Percentiles rank a stretch among this genome's conserved stretches.
These are phyloP conservation scores for Helicorthomorpha holstii DNA, from an alignment of 1,140 invertebrate genomes.

Conservation along the genomic window DNA sequence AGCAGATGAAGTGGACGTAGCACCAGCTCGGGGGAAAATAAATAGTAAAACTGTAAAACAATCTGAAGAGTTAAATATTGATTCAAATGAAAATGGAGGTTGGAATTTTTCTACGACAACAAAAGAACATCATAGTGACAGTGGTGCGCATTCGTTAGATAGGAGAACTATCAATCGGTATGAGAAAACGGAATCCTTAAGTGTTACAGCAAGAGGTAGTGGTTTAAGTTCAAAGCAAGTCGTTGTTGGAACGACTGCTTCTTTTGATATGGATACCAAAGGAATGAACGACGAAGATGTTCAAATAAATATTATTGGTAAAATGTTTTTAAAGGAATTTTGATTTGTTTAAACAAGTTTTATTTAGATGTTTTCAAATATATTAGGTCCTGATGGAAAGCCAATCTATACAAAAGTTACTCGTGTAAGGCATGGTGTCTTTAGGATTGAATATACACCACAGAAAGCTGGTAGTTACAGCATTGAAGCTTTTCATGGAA, in stretches of 20 bases:
- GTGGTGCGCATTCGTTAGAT: neutral
- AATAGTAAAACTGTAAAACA: too few species aligned
- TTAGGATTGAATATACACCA: constrained; percentile 32
- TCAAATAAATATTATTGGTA: constrained; percentile 29
- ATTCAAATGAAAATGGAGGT: too few species aligned
- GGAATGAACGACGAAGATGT: constrained; percentile 27
- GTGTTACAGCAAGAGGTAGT: constrained; percentile 1
- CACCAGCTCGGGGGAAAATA: constrained; percentile 8
- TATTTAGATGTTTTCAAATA: neutral
- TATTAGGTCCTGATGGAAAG: constrained; percentile 37
- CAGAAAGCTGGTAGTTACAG: constrained; percentile 6
- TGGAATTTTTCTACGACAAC: too few species aligned
- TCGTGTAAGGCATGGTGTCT: constrained; percentile 28
- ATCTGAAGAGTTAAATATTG: too few species aligned
- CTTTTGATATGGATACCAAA: constrained; percentile 39
- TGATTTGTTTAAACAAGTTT: too few species aligned
- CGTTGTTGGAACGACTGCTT: constrained; percentile 35
- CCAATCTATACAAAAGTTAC: constrained; percentile 28
- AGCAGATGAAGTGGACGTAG: neutral
- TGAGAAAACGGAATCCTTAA: neutral
- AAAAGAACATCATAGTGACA: neutral
- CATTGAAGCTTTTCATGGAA: constrained; percentile 26
- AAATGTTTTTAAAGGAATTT: neutral
- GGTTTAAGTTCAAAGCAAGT: constrained; percentile 17
- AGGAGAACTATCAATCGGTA: constrained; percentile 3